phyloP scores from a whole-genome alignment of 2,797 vertebrate genomes.

The Siniperca undulata region DNA sequence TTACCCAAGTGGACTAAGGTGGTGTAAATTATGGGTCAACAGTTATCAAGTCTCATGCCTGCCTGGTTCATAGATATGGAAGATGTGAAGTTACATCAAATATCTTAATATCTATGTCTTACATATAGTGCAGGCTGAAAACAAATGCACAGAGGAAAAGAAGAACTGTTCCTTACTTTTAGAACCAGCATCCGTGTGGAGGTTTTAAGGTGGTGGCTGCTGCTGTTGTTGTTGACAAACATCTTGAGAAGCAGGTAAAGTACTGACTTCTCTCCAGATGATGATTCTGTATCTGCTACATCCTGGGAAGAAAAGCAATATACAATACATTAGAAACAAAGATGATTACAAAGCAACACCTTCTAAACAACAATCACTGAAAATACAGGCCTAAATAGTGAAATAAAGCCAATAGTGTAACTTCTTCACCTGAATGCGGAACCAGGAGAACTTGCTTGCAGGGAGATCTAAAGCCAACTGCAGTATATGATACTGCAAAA shows the following conservation, averaged over 20 bases:
- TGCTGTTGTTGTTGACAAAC: slow-evolving; percentile 90
- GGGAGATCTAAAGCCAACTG: slow-evolving; percentile 95
- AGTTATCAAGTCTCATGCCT: not conserved
- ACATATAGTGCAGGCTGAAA: not conserved
- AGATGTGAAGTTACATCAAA: not conserved
- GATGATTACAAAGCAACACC: not conserved
- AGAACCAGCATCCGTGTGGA: slow-evolving; percentile 90
- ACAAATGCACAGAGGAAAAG: not conserved
- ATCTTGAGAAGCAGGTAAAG: slow-evolving; percentile 96
- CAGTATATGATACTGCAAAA: slow-evolving; percentile 94
- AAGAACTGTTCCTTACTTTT: slow-evolving; percentile 85
- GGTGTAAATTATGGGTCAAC: not conserved
- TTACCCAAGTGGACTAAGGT: not conserved
- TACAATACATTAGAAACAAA: not conserved
- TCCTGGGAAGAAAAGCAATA: slow-evolving; percentile 81
- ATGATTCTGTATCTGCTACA: slow-evolving; percentile 79
- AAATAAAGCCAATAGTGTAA: not conserved
- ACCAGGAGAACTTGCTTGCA: slow-evolving; percentile 95
- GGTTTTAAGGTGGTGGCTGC: slow-evolving; percentile 86
- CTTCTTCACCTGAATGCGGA: slow-evolving; percentile 90
- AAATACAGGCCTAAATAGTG: not conserved
- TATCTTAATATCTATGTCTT: not conserved
- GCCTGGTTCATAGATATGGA: not conserved
- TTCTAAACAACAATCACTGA: not conserved
- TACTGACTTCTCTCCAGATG: slow-evolving; percentile 89